A percentile compares a stretch with the other conserved stretches of the same genome.
These are phyloP conservation scores for Drosophila prostipennis DNA, from an alignment of 2,888 invertebrate species.

Conservation along the genomic window DNA sequence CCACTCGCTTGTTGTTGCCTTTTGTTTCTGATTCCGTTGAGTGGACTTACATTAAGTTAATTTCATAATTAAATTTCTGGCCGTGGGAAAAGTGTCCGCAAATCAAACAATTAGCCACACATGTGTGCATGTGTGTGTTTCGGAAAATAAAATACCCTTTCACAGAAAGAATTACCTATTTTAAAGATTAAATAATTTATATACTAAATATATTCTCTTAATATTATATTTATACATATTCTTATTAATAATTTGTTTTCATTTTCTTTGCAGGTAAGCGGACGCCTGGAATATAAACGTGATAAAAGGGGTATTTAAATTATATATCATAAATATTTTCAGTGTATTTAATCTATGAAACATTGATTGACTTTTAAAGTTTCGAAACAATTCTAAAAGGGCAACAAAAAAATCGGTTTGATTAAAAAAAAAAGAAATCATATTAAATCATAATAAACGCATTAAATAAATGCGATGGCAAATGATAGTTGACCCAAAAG, in stretches of 20 bases:
- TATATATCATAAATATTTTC: too few relatives aligned
- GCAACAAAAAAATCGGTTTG: not conserved
- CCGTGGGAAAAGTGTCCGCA: constrained; percentile 12
- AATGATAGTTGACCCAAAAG: constrained; percentile 1
- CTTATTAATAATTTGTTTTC: not conserved
- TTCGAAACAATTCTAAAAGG: not conserved
- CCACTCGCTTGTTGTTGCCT: constrained; percentile 10
- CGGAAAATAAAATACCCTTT: not conserved
- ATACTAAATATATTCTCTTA: too few relatives aligned
- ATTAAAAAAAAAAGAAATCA: not conserved
- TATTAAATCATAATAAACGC: not conserved
- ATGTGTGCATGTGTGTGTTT: not conserved
- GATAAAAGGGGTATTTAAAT: too few relatives aligned
- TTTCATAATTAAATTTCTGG: constrained; percentile 64
- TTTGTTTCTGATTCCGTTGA: constrained; percentile 44
- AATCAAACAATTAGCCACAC: constrained; percentile 13
- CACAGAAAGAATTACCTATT: not conserved
- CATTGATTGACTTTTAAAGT: not conserved
- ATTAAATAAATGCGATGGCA: not conserved
- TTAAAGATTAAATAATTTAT: not conserved
- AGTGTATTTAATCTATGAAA: too few relatives aligned
- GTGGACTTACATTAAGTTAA: constrained; percentile 64
- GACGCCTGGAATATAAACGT: not conserved
- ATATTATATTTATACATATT: not conserved
- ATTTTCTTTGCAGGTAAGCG: constrained; percentile 12